These are phyloP conservation scores for Drosophila quinaria DNA, from an alignment of 2,888 invertebrate genomes.

Conservation along the genomic window DNA sequence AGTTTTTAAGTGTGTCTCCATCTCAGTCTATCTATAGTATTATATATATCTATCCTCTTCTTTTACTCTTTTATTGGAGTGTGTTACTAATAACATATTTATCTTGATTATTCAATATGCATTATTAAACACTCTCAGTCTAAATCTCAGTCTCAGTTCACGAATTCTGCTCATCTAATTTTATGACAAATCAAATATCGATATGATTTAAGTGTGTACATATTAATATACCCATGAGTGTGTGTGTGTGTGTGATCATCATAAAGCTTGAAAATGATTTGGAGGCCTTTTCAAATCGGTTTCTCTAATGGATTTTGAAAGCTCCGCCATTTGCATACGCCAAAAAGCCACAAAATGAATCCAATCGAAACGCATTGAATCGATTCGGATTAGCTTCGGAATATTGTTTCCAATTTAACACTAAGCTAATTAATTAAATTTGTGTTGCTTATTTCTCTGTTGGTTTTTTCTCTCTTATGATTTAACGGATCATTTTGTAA, in stretches of 20 bases:
- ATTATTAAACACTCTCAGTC: conserved; percentile 17
- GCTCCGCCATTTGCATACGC: conserved; percentile 60
- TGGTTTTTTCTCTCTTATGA: conserved; percentile 11
- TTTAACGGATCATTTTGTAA: conserved; percentile 33
- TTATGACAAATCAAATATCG: conserved; percentile 74
- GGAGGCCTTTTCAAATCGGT: conserved; percentile 55
- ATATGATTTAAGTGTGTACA: conserved; percentile 64
- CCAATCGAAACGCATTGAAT: conserved; percentile 32
- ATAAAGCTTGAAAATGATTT: conserved; percentile 37
- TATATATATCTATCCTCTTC: not conserved
- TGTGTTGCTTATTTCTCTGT: conserved; percentile 4
- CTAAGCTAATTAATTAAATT: conserved; percentile 35
- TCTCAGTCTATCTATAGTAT: not conserved
- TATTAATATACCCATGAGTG: conserved; percentile 4
- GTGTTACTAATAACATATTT: conserved; percentile 19
- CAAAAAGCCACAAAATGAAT: conserved; percentile 29
- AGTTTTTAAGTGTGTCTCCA: conserved; percentile 24
- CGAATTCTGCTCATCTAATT: conserved; percentile 28
- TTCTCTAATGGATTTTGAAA: conserved; percentile 77
- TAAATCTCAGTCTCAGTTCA: conserved; percentile 1
- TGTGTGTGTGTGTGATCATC: conserved; percentile 1
- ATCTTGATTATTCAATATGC: conserved; percentile 33
- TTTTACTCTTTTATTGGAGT: not conserved
- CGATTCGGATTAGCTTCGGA: conserved; percentile 15
- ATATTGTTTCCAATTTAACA: conserved; percentile 30